Conservation (phyloP, 2,888 invertebrate species). For the Platycheirus albimanus region DNA sequence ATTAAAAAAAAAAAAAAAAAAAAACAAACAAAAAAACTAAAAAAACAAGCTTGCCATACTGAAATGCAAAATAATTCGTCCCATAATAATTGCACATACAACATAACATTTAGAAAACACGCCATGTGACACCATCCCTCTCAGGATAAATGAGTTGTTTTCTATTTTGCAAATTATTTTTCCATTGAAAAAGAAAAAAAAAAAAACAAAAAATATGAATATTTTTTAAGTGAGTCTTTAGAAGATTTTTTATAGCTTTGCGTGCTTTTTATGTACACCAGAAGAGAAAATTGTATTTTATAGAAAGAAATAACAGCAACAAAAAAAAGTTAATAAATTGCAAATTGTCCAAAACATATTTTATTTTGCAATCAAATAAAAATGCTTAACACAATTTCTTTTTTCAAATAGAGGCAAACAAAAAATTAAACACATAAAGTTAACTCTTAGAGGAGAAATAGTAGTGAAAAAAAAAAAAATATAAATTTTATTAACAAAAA, state of each 20-base stretch:
- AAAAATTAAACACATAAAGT: conserved; percentile 53
- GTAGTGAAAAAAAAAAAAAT: conserved; percentile 50
- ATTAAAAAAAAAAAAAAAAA: conserved; percentile 21
- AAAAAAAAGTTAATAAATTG: conserved; percentile 38
- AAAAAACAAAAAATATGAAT: conserved; percentile 33
- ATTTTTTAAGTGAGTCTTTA: conserved; percentile 71
- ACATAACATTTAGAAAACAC: conserved; percentile 65
- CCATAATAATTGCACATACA: conserved; percentile 68
- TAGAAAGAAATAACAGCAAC: conserved; percentile 31
- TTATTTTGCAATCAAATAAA: conserved; percentile 47
- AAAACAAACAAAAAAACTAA: no score
- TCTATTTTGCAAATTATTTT: conserved; percentile 73
- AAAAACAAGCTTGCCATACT: conserved; percentile 69
- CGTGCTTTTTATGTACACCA: conserved; percentile 71
- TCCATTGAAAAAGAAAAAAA: conserved; percentile 52
- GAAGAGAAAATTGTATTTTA: conserved; percentile 70
- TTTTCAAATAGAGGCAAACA: conserved; percentile 49
- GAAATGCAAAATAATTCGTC: conserved; percentile 71
- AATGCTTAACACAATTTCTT: conserved; percentile 21
- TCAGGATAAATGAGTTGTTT: conserved; percentile 73
- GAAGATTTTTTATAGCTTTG: conserved; percentile 73
- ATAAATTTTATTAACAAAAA: conserved; percentile 48
- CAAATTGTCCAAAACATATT: conserved; percentile 68
- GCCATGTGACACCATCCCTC: conserved; percentile 70
- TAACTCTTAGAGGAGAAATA: conserved; percentile 71